phyloP scores from a whole-genome alignment of 1,140 invertebrate species.

The Anthonomus grandis region DNA sequence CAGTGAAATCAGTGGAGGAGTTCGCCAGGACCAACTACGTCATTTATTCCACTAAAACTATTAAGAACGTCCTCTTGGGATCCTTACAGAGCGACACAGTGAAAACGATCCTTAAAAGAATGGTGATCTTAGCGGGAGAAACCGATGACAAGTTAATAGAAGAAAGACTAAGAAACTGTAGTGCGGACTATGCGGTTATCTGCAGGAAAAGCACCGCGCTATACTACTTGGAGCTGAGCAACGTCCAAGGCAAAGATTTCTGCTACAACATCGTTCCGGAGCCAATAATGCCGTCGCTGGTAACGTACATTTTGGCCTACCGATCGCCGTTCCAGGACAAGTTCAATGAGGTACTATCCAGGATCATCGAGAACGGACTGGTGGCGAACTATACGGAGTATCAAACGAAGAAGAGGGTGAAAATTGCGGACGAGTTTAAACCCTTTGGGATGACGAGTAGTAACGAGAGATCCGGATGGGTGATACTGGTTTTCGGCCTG shows the following conservation, averaged over 20 bases:
- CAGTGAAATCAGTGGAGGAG: slow-evolving; percentile 8
- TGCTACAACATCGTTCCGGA: slow-evolving; percentile 10
- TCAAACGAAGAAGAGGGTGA: not conserved
- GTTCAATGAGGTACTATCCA: not conserved
- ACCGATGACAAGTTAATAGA: not conserved
- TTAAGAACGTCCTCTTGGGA: not conserved
- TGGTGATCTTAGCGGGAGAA: not conserved
- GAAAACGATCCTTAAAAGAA: not conserved
- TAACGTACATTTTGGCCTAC: slow-evolving; percentile 10
- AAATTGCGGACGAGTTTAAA: not conserved
- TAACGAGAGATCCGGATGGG: not conserved
- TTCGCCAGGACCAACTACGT: slow-evolving; percentile 3
- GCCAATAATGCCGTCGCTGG: slow-evolving; percentile 17
- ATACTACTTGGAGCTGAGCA: not conserved
- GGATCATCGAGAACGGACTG: slow-evolving; percentile 1
- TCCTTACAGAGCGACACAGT: not conserved
- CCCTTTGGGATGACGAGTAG: not conserved
- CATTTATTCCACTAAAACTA: not conserved
- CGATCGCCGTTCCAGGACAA: slow-evolving; percentile 2
- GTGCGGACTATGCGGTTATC: slow-evolving; percentile 4
- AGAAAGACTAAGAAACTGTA: not conserved
- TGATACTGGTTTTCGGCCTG: not conserved
- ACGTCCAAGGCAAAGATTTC: not conserved
- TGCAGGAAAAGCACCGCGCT: slow-evolving; percentile 1
- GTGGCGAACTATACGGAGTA: slow-evolving; percentile 4